Evolutionary conservation across 2,888 invertebrate genomes (phyloP).

Genomic region (Philereme vetulata): DNA sequence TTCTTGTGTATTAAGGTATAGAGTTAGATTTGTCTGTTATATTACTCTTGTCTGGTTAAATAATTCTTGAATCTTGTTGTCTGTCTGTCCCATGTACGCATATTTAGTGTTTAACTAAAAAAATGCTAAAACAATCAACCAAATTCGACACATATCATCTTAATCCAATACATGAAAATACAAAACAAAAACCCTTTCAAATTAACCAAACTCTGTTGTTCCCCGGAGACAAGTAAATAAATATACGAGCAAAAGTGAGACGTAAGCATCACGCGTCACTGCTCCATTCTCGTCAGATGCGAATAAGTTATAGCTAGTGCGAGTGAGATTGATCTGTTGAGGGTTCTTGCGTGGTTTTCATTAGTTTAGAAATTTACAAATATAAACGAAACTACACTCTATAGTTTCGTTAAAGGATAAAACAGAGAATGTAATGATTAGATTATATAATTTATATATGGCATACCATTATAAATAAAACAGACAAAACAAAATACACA

Average conservation of each 20-base stretch:
- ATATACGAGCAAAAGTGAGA: conserved; percentile 39
- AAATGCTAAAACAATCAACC: conserved; percentile 15
- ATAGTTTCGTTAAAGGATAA: too few species aligned
- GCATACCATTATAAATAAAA: too few species aligned
- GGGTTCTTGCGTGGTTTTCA: conserved; percentile 1
- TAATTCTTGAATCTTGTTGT: too few species aligned
- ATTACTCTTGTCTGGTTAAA: too few species aligned
- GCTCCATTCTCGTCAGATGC: conserved; percentile 30
- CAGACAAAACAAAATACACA: too few species aligned
- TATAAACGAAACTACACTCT: not conserved
- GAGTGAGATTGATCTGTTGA: not conserved
- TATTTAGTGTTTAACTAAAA: not conserved
- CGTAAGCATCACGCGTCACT: conserved; percentile 28
- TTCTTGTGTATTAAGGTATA: too few species aligned
- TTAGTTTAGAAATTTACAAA: too few species aligned
- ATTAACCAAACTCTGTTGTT: conserved; percentile 30
- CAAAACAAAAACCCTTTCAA: conserved; percentile 31
- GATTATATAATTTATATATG: too few species aligned
- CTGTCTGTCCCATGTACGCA: too few species aligned
- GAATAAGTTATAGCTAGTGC: conserved; percentile 14
- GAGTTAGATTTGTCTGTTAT: too few species aligned
- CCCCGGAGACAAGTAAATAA: conserved; percentile 42
- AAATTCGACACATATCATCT: conserved; percentile 14
- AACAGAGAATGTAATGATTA: too few species aligned
- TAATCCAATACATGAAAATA: conserved; percentile 9